Conservation (phyloP, 2,797 vertebrate species). For the Hippocampus kuda region DNA sequence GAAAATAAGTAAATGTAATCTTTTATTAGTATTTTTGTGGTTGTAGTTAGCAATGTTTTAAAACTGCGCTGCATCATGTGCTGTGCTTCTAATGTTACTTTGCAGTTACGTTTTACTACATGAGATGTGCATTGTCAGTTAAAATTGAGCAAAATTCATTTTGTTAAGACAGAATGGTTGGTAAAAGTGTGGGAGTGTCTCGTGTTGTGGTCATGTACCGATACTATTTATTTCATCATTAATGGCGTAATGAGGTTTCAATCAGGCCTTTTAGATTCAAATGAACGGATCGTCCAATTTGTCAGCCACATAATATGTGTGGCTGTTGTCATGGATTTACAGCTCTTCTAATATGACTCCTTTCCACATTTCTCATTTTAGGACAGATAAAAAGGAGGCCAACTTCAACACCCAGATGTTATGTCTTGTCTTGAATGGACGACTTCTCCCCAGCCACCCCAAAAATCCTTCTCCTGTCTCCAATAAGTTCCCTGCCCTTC, state of each 20-base stretch:
- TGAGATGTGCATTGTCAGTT: background rate
- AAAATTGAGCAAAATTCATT: background rate
- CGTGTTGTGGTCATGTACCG: background rate
- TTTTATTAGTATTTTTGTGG: background rate
- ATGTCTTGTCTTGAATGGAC: conserved; percentile 19
- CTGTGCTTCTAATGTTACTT: background rate
- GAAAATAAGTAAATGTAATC: too few relatives aligned
- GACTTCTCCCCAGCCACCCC: conserved; percentile 15
- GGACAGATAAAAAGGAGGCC: conserved; percentile 44
- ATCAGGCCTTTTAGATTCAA: background rate
- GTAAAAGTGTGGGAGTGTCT: background rate
- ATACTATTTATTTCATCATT: background rate
- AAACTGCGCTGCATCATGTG: background rate
- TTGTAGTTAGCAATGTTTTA: background rate
- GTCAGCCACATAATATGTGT: background rate
- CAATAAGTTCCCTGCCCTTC: conserved; percentile 7
- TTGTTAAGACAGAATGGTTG: background rate
- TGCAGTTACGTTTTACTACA: background rate
- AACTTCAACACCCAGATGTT: conserved; percentile 25
- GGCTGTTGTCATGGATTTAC: background rate
- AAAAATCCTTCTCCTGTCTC: conserved; percentile 17
- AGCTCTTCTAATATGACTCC: background rate
- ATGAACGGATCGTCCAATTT: background rate
- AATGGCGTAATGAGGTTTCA: background rate
- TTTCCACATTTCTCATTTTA: conserved; percentile 13